phyloP scores from a whole-genome alignment of 1,140 invertebrate species.

The Ditylenchus dipsaci region DNA sequence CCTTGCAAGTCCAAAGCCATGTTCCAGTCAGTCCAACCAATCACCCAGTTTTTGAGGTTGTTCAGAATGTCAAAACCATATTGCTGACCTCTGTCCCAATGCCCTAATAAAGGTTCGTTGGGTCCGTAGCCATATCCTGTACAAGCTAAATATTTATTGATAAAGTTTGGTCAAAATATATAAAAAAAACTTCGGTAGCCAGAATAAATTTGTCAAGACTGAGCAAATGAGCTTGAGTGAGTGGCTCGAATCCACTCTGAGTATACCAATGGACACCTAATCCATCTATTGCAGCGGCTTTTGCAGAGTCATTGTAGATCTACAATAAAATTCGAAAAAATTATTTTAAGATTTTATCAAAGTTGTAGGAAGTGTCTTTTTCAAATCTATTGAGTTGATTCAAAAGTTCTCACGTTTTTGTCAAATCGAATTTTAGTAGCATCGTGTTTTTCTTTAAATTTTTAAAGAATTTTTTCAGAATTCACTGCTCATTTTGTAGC shows the following conservation, averaged over 20 bases:
- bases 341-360: too few species aligned
- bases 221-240: constrained; percentile 17
- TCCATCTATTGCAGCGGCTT: neutral
- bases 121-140: constrained; percentile 1
- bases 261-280: constrained; percentile 16
- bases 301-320: constrained; percentile 2
- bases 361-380: too few species aligned
- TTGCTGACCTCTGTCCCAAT: constrained; percentile 23
- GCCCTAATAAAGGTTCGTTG: constrained; percentile 21
- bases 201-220: constrained; percentile 35
- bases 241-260: constrained; percentile 12
- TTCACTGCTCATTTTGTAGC: too few species aligned
- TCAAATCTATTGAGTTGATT: too few species aligned
- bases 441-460: too few species aligned
- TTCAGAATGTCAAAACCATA: constrained; percentile 35
- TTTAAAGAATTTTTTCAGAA: too few species aligned
- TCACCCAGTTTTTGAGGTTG: constrained; percentile 59
- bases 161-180: neutral
- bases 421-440: too few species aligned
- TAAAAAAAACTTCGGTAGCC: constrained; percentile 30
- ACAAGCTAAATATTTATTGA: neutral
- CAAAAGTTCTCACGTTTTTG: too few species aligned
- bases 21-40: constrained; percentile 77
- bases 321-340: neutral
- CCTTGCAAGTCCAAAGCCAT: constrained; percentile 71